Evolutionary conservation across 2,888 invertebrate genomes (phyloP), one percentile per base, ranked within the genome.

Genomic region (Lamproptera curius): DNA sequence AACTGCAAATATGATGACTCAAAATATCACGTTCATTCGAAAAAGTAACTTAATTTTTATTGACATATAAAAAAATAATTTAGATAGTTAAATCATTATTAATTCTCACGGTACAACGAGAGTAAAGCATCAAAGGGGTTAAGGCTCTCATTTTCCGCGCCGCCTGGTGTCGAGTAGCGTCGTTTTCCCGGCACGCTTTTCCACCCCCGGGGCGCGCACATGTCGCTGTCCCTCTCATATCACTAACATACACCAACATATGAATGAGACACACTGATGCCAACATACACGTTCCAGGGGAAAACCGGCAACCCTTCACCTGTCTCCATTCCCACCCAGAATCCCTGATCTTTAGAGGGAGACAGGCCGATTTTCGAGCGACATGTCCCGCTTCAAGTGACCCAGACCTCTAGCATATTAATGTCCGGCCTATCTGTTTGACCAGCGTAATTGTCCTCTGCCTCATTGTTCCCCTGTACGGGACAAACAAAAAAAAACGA

Each of bases 161-260:
- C 83, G 71, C 72, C 87, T 85, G 74, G 77, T 72, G 87, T 67
- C 69, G 83, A 85, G 83, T 87, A 85, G 87, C 80, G 63, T 55
- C 57, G 20, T 40, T 23, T 20, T 44, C 16, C 58, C 17, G 73
- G 72, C 59, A 54, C 51, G 56, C 62, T 55, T 55, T 56, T 44
- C 20, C 4, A n/a, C n/a, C n/a, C 6, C 20, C 6, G 6, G 20
- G 6, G 20, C 20, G 20, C 62, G 61, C 57, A 53, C 59, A 49
- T 57, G 59, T 58, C 67, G 74, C 81, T 75, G 71, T 85, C 84
- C 79, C 81, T 82, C 75, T 84, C 77, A 67, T 70, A 61, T 69
- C 68, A 66, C 74, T 70, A 71, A 78, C 77, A 70, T 73, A 72
- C 63, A 62, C 76, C 70, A 81, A 86, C 80, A 83, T 73, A 77